Evolutionary conservation across 2,113 vertebrate genomes (phyloP).

Genomic region (Neofelis nebulosa): DNA sequence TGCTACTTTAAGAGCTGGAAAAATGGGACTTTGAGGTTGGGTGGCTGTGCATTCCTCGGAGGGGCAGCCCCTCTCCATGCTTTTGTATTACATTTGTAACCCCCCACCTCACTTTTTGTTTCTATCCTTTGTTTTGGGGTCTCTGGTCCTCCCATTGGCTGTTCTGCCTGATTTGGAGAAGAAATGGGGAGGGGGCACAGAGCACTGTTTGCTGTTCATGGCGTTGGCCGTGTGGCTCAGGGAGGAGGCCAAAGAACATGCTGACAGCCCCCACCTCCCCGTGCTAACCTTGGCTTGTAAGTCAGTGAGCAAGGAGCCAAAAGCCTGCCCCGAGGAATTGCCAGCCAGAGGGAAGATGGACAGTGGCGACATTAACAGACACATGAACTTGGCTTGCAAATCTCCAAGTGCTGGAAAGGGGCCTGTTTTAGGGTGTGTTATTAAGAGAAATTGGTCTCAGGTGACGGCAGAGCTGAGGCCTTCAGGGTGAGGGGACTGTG

Average conservation of each 20-base stretch:
- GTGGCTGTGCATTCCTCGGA: neutral
- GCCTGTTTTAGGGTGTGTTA: neutral
- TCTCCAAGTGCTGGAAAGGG: neutral
- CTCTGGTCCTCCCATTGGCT: neutral
- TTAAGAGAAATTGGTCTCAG: neutral
- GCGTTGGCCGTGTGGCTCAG: neutral
- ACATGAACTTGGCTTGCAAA: neutral
- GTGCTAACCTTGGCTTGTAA: too few relatives aligned
- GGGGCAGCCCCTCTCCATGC: too few relatives aligned
- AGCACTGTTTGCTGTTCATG: neutral
- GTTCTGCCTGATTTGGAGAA: neutral
- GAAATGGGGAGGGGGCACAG: neutral
- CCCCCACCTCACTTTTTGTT: neutral
- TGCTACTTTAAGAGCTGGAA: neutral
- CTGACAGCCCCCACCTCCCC: neutral
- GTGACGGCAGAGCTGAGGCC: neutral
- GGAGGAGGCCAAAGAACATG: too few relatives aligned
- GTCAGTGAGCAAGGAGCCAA: neutral
- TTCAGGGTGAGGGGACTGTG: accelerated
- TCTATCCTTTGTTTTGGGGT: neutral
- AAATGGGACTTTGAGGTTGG: neutral
- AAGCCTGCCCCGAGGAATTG: neutral
- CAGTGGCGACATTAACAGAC: neutral
- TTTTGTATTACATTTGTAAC: neutral
- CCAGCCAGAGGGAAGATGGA: neutral